A percentile compares a stretch with the other conserved stretches of the same genome.
Conservation (phyloP, 2,888 invertebrate species). For the Heliconius cydno region DNA sequence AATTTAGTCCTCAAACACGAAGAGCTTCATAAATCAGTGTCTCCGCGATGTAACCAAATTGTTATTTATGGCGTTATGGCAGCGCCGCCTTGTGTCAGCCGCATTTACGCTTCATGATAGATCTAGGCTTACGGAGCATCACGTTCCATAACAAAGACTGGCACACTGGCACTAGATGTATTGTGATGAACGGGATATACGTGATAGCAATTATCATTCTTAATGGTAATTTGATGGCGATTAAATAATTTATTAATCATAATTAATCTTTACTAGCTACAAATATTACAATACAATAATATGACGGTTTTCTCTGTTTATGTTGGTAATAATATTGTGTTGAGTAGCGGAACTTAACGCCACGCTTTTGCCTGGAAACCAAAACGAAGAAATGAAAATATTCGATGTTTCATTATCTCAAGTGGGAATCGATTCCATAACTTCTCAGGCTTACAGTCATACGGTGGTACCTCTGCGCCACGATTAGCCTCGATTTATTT, state of each 20-base stretch:
- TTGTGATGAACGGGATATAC: not conserved
- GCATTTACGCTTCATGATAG: conserved; percentile 44
- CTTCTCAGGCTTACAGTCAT: too few relatives aligned
- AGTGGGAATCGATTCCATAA: too few relatives aligned
- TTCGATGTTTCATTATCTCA: too few relatives aligned
- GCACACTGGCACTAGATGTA: not conserved
- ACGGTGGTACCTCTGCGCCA: too few relatives aligned
- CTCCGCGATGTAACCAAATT: conserved; percentile 39
- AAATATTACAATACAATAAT: too few relatives aligned
- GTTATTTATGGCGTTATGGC: conserved; percentile 36
- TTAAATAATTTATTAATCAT: not conserved
- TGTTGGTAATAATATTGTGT: too few relatives aligned
- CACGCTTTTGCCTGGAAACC: too few relatives aligned
- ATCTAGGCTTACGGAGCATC: conserved; percentile 42
- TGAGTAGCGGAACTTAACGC: too few relatives aligned
- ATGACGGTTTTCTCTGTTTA: too few relatives aligned
- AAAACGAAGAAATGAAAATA: too few relatives aligned
- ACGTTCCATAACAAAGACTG: conserved; percentile 28
- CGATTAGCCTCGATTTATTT: too few relatives aligned
- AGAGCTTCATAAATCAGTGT: conserved; percentile 34
- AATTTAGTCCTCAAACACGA: conserved; percentile 23
- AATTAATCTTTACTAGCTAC: too few relatives aligned
- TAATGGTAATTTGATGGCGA: not conserved
- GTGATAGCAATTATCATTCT: conserved; percentile 7
- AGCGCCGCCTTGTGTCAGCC: conserved; percentile 44